These are phyloP conservation scores for Silvanus unidentatus DNA, from an alignment of 2,888 invertebrate species.

Conservation along the genomic window DNA sequence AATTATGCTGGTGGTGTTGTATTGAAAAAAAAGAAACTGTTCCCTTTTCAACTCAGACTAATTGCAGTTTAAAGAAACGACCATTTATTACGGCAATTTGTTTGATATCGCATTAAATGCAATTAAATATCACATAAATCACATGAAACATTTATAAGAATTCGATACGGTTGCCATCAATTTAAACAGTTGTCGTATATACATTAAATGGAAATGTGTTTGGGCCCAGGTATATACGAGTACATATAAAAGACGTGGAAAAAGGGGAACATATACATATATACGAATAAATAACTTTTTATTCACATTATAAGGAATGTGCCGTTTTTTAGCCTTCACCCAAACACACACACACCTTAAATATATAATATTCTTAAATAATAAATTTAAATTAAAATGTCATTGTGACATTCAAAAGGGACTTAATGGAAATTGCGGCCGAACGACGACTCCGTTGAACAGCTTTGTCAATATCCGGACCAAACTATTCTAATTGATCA, in stretches of 20 bases:
- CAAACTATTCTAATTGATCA: slow-evolving; percentile 40
- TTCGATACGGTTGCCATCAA: too few relatives aligned
- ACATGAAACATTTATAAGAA: neutral
- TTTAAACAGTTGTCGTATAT: too few relatives aligned
- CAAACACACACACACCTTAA: too few relatives aligned
- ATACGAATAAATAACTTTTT: too few relatives aligned
- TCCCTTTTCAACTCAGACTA: neutral
- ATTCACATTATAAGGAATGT: too few relatives aligned
- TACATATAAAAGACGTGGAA: too few relatives aligned
- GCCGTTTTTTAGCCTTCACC: too few relatives aligned
- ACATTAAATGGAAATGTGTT: too few relatives aligned
- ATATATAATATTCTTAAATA: too few relatives aligned
- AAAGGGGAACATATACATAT: too few relatives aligned
- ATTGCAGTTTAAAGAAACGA: neutral
- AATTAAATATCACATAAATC: slow-evolving; percentile 5
- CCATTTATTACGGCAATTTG: neutral
- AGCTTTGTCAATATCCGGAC: slow-evolving; percentile 41
- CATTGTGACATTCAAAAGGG: slow-evolving; percentile 37
- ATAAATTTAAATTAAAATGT: slow-evolving; percentile 34
- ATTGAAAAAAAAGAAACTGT: neutral
- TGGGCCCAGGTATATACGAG: too few relatives aligned
- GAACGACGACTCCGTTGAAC: slow-evolving; percentile 38
- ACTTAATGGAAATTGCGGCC: slow-evolving; percentile 41
- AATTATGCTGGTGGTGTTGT: too few relatives aligned
- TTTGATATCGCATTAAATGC: slow-evolving; percentile 1